Conservation (phyloP, 2,797 vertebrate species). For the Aselliscus stoliczkanus region DNA sequence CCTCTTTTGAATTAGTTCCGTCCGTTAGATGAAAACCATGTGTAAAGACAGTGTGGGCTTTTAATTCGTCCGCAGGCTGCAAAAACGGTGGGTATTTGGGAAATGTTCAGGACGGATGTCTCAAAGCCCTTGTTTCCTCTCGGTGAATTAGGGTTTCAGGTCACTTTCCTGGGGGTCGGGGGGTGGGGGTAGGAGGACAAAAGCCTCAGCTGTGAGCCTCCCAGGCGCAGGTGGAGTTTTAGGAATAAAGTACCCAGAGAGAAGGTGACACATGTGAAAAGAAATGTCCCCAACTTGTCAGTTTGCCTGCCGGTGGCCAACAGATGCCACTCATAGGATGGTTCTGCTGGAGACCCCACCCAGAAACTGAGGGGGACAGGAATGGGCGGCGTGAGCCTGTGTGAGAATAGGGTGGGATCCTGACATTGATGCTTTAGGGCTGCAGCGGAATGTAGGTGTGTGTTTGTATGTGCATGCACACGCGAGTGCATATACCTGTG, state of each 20-base stretch:
- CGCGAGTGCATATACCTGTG: too few species aligned
- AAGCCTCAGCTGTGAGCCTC: not conserved
- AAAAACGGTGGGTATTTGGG: not conserved
- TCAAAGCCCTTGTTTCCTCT: accelerated
- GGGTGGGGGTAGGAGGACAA: not conserved
- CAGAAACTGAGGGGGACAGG: accelerated
- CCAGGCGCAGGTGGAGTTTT: not conserved
- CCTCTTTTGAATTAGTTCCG: not conserved
- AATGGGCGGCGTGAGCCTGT: accelerated
- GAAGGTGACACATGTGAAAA: accelerated
- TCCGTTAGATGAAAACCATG: not conserved
- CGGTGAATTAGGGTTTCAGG: accelerated
- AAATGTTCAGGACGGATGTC: accelerated
- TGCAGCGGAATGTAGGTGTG: not conserved
- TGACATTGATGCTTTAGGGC: too few species aligned
- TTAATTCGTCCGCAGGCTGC: not conserved
- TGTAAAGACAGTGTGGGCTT: accelerated
- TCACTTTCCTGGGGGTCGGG: not conserved
- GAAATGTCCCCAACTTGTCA: not conserved
- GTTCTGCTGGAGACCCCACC: accelerated
- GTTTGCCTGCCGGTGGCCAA: too few species aligned
- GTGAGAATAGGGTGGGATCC: accelerated
- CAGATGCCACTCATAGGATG: accelerated
- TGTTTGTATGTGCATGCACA: not conserved
- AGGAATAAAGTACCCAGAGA: accelerated